Percentiles rank a stretch among this genome's conserved stretches.
These are phyloP conservation scores for Phocides pigmalion DNA, from an alignment of 1,140 invertebrate species.

Conservation along the genomic window DNA sequence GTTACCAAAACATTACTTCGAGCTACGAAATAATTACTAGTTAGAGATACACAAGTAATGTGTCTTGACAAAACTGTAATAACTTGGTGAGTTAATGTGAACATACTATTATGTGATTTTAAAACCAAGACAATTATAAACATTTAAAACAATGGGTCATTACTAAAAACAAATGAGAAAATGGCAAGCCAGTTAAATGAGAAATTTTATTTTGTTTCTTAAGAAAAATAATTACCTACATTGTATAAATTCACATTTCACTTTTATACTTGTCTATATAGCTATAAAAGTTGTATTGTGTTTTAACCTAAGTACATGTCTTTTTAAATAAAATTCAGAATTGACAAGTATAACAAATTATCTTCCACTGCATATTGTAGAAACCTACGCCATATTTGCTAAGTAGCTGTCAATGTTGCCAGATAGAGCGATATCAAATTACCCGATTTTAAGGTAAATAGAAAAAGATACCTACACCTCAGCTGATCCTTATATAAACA, in stretches of 20 bases:
- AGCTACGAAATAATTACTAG: conserved; percentile 12
- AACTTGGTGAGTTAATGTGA: conserved; percentile 32
- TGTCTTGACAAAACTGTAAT: conserved; percentile 67
- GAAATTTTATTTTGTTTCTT: conserved; percentile 50
- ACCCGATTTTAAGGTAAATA: background rate
- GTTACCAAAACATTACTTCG: conserved; percentile 19
- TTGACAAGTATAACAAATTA: conserved; percentile 72
- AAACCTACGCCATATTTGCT: conserved; percentile 78
- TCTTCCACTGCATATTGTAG: conserved; percentile 75
- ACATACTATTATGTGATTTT: conserved; percentile 36
- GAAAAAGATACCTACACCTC: no score
- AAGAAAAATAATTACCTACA: conserved; percentile 63
- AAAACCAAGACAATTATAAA: conserved; percentile 36
- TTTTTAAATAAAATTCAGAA: conserved; percentile 67
- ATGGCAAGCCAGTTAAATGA: conserved; percentile 44
- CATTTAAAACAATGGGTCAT: conserved; percentile 49
- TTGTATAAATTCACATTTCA: conserved; percentile 76
- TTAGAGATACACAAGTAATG: conserved; percentile 13
- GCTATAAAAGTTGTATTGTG: conserved; percentile 48
- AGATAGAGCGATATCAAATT: conserved; percentile 7
- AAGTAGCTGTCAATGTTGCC: conserved; percentile 51
- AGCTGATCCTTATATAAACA: no score
- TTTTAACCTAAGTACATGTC: conserved; percentile 63
- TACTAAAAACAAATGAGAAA: conserved; percentile 52
- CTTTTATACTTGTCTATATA: conserved; percentile 55